phyloP scores from a whole-genome alignment of 2,888 invertebrate species.

The Platynereis dumerilii region DNA sequence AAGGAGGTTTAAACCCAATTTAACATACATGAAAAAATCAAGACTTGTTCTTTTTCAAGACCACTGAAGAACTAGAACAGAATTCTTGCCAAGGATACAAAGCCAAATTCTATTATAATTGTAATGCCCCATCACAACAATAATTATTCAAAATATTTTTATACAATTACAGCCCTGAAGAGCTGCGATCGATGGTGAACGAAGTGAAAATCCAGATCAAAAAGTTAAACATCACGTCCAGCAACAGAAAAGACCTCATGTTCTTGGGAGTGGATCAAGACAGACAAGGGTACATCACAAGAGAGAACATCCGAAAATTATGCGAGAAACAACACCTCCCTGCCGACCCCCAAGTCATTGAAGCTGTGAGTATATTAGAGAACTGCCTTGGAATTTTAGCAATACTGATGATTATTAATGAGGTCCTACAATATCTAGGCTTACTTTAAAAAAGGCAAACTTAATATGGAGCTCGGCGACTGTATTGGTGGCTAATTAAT shows the following conservation, averaged over 20 bases:
- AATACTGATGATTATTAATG: neutral
- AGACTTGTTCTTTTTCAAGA: too few relatives aligned
- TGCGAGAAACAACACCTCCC: constrained; percentile 59
- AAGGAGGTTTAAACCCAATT: too few relatives aligned
- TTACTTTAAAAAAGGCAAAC: neutral
- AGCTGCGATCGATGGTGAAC: constrained; percentile 51
- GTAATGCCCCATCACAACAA: too few relatives aligned
- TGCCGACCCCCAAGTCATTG: constrained; percentile 59
- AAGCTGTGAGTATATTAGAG: constrained; percentile 54
- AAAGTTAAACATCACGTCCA: constrained; percentile 62
- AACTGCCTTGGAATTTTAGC: too few relatives aligned
- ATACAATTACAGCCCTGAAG: constrained; percentile 50
- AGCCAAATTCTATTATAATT: too few relatives aligned
- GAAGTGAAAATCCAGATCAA: constrained; percentile 62
- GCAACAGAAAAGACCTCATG: constrained; percentile 58
- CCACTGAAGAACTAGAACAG: too few relatives aligned
- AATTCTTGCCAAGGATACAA: too few relatives aligned
- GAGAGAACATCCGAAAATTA: constrained; percentile 57
- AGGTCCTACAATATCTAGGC: neutral
- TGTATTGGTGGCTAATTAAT: too few relatives aligned
- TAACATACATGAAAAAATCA: too few relatives aligned
- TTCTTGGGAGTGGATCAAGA: constrained; percentile 60
- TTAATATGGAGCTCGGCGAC: neutral
- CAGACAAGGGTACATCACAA: constrained; percentile 57
- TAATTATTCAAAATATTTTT: too few relatives aligned